Conservation (phyloP, 2,888 invertebrate species). For the Koerneria pararmatus region DNA sequence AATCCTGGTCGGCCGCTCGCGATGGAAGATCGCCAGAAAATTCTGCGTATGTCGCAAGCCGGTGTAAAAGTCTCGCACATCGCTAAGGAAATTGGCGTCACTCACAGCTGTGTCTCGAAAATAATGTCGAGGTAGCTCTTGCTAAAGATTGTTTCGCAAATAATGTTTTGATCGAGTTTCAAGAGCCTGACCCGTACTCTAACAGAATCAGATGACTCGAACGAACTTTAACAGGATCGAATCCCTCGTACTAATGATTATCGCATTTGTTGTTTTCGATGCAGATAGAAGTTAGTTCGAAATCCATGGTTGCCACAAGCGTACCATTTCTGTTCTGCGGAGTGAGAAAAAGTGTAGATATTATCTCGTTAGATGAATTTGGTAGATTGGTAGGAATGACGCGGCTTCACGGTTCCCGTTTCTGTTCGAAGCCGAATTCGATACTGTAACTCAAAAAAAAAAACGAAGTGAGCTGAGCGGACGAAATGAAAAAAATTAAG, state of each 20-base stretch:
- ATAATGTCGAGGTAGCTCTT: slow-evolving; percentile 44
- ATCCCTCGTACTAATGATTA: background rate
- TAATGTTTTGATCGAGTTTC: background rate
- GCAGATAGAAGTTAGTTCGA: background rate
- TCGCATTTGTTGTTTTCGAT: background rate
- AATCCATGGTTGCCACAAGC: background rate
- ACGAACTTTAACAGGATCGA: no score
- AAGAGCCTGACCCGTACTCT: background rate
- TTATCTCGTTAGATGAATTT: no score
- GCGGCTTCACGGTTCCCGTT: no score
- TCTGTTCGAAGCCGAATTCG: no score
- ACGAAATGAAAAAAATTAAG: background rate
- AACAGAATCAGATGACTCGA: no score
- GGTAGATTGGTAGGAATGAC: no score
- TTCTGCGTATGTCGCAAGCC: slow-evolving; percentile 37
- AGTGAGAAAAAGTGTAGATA: no score
- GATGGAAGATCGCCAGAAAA: slow-evolving; percentile 45
- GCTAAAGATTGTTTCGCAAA: background rate
- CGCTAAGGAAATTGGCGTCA: slow-evolving; percentile 50
- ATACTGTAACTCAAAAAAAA: no score
- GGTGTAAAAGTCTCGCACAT: slow-evolving; percentile 41
- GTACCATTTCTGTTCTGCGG: no score
- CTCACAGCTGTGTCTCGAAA: slow-evolving; percentile 50
- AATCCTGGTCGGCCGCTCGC: slow-evolving; percentile 51
- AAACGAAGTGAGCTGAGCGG: background rate